Evolutionary conservation across 2,113 vertebrate genomes (phyloP).

Genomic region (Lanius ludovicianus): DNA sequence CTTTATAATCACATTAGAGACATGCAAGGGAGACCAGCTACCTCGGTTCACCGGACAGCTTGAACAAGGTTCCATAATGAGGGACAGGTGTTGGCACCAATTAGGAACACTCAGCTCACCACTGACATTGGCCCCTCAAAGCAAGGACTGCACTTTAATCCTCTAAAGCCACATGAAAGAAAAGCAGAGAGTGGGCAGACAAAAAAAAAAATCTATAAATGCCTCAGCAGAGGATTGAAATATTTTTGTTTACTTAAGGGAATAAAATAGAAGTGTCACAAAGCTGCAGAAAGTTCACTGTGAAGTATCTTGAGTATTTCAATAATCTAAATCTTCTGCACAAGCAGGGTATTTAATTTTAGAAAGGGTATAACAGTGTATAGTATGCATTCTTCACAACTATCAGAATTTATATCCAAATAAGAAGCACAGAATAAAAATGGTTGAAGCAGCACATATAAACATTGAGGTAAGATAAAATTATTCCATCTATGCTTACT

Average conservation of each 20-base stretch:
- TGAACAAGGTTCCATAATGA: constrained; percentile 54
- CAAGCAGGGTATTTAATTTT: neutral
- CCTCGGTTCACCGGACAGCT: constrained; percentile 35
- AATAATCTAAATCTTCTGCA: neutral
- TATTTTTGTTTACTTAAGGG: constrained; percentile 24
- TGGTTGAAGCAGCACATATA: neutral
- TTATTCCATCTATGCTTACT: neutral
- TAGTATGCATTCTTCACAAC: neutral
- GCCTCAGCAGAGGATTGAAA: constrained; percentile 8
- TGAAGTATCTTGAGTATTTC: neutral
- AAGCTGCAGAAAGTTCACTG: neutral
- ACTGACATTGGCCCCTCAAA: constrained; percentile 45
- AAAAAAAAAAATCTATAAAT: neutral
- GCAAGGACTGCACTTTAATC: constrained; percentile 67
- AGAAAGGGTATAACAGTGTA: neutral
- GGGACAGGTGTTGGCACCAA: constrained; percentile 68
- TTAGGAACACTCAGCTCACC: constrained; percentile 50
- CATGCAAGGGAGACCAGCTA: neutral
- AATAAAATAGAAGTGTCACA: neutral
- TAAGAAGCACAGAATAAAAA: neutral
- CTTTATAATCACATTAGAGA: constrained; percentile 40
- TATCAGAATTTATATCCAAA: neutral
- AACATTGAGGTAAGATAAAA: neutral
- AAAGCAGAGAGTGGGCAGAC: neutral
- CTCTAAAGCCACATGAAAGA: constrained; percentile 58